Evolutionary conservation across 2,888 invertebrate species (phyloP).

Genomic region (Lasioglossum morio): DNA sequence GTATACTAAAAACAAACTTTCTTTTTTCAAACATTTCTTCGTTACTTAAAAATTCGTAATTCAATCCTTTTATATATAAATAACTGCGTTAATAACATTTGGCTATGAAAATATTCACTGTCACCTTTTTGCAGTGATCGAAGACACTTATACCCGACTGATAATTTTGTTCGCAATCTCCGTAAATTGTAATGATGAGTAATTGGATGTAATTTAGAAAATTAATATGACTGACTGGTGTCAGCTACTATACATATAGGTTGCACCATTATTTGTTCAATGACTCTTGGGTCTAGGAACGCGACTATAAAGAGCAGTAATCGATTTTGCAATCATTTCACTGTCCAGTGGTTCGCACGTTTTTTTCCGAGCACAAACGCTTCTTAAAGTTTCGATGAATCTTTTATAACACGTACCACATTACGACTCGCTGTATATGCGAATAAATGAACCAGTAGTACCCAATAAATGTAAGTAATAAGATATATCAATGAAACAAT

Average conservation of each 20-base stretch:
- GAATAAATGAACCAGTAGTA: no score
- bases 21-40: background rate
- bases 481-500: no score
- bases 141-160: background rate
- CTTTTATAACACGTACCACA: background rate
- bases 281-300: background rate
- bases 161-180: background rate
- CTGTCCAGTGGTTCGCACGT: background rate
- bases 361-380: no score
- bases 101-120: background rate
- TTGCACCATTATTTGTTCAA: background rate
- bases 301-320: background rate
- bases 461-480: no score
- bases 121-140: background rate
- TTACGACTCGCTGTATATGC: background rate
- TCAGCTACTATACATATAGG: background rate
- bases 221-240: background rate
- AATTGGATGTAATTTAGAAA: background rate
- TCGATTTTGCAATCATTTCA: background rate
- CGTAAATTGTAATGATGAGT: background rate
- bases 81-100: background rate
- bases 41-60: background rate
- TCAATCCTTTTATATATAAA: background rate
- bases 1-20: background rate
- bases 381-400: no score